These are phyloP conservation scores for Drosophila guanche DNA, from an alignment of 1,140 invertebrate species.

Conservation along the genomic window DNA sequence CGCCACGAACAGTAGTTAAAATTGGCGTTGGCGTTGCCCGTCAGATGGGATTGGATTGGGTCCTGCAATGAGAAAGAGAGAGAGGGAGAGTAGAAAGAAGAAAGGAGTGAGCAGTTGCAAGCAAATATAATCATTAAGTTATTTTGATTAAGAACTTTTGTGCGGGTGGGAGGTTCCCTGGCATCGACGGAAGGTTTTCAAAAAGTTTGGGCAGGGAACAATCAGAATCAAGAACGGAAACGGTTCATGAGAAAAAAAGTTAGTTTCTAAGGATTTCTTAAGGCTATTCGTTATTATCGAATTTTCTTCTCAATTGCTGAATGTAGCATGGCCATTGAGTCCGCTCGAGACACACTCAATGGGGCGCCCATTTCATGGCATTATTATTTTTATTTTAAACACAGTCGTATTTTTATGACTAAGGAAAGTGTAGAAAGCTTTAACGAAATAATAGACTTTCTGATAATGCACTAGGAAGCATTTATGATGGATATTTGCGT, in stretches of 20 bases:
- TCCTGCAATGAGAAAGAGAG: slow-evolving; percentile 40
- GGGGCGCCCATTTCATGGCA: slow-evolving; percentile 6
- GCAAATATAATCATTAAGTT: slow-evolving; percentile 81
- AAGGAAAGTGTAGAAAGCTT: neutral
- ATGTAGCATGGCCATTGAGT: slow-evolving; percentile 21
- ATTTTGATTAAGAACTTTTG: slow-evolving; percentile 79
- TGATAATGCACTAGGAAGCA: too few species aligned
- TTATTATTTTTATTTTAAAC: slow-evolving; percentile 27
- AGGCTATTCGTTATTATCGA: slow-evolving; percentile 25
- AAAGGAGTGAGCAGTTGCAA: slow-evolving; percentile 52
- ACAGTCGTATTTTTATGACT: slow-evolving; percentile 33
- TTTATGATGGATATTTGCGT: neutral
- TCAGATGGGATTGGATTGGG: slow-evolving; percentile 26
- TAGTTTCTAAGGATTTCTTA: slow-evolving; percentile 24
- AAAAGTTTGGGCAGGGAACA: too few species aligned
- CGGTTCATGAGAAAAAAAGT: slow-evolving; percentile 32
- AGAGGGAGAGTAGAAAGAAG: slow-evolving; percentile 21
- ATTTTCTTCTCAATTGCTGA: slow-evolving; percentile 34
- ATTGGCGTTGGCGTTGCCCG: slow-evolving; percentile 48
- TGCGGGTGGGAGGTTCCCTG: slow-evolving; percentile 17
- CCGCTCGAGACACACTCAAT: slow-evolving; percentile 12
- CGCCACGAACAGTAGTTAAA: slow-evolving; percentile 71
- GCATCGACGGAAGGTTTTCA: slow-evolving; percentile 8
- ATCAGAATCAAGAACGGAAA: slow-evolving; percentile 5
- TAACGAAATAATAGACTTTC: neutral